These are phyloP conservation scores for Diacarnus erythraeanus DNA, from an alignment of 37 sponge, comb jelly and placozoan genomes.

Conservation along the genomic window DNA sequence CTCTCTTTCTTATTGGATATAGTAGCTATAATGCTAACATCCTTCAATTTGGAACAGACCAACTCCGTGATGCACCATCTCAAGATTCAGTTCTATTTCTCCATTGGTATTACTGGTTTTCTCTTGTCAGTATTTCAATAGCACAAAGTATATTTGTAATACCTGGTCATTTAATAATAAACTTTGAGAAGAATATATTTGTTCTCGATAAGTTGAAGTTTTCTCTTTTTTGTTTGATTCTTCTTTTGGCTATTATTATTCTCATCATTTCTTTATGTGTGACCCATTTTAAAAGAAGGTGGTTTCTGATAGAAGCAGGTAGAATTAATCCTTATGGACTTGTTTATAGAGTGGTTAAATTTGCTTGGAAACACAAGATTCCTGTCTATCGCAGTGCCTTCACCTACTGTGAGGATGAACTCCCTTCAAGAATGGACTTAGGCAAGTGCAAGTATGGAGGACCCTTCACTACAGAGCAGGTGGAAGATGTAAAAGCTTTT, in stretches of 20 bases:
- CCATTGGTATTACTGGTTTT: background rate
- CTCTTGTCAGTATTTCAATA: background rate
- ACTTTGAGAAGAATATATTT: background rate
- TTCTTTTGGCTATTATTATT: background rate
- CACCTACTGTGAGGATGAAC: conserved; percentile 8
- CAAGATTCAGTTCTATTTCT: background rate
- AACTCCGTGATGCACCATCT: background rate
- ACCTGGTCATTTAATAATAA: background rate
- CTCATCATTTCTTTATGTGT: background rate
- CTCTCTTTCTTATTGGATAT: background rate
- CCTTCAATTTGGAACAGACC: background rate
- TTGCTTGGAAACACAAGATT: background rate
- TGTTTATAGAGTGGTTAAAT: background rate
- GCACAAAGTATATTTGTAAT: background rate
- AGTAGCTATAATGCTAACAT: background rate
- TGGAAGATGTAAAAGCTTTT: conserved; percentile 3
- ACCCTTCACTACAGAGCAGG: conserved; percentile 1
- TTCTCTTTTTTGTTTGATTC: background rate
- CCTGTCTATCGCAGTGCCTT: conserved; percentile 1
- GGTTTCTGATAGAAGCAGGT: background rate
- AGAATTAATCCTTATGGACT: conserved; percentile 3
- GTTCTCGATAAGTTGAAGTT: background rate
- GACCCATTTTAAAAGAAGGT: background rate
- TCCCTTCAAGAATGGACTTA: background rate
- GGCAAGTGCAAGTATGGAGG: conserved; percentile 1